Evolutionary conservation across 2,888 invertebrate species (phyloP), one percentile per base, ranked within the genome.

Genomic region (Bellardia bayeri): DNA sequence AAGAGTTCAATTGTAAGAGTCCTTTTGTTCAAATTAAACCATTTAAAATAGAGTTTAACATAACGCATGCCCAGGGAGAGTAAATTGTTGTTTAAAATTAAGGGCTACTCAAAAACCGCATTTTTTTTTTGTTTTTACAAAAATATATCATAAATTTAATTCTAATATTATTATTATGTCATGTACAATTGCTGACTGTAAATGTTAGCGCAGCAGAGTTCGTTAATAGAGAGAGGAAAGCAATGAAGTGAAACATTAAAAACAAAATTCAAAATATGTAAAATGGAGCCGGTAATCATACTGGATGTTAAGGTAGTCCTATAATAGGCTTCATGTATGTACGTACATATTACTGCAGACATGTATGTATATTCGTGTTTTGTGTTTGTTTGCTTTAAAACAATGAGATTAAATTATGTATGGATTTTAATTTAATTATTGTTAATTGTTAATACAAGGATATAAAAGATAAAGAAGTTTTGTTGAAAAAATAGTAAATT

Each of bases 241-340:
- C 23, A 23, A 23, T 23, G 49, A 58, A 30, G 23, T 58, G 3
- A 58, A 58, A 30, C 14, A 13, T 9, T 58, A 33, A 33, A 13
- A 11, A 30, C 11, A 5, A 37, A 16, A 54, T 13, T 6, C n/a
- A 30, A 56, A 9, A 61, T 13, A 23, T 23, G 42, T 14, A 68
- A 30, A 68, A 49, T 45, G 14, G 14, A 56, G 63, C 79, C 86
- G 86, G 83, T 56, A 58, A 75, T 40, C 61, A 42, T 58, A 51
- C 51, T 66, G 13, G 4, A 23, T 82, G 75, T 83, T 86, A 83
- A 75, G 82, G 79, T 75, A 86, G 79, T 79, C 86, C 69, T 76
- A 9, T 42, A 11, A 40, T 33, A 13, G 23, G 9, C 37, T 13
- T 54, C 13, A 42, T 49, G 23, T 23, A 23, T 23, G 23, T 23